Evolutionary conservation across 2,888 invertebrate genomes (phyloP).

Genomic region (Cynaeus angustus): DNA sequence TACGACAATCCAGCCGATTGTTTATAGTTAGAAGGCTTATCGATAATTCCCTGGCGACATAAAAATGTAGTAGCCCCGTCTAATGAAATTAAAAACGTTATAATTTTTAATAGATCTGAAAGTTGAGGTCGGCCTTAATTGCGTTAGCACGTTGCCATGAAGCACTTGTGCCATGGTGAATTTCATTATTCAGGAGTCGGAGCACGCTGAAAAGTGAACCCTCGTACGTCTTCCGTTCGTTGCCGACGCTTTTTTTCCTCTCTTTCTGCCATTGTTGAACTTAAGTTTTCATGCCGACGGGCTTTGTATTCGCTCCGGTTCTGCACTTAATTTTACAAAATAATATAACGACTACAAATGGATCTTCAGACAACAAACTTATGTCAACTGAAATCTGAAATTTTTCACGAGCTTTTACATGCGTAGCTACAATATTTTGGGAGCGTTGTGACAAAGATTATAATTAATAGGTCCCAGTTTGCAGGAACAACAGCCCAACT

Average conservation of each 20-base stretch:
- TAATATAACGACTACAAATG: conserved; percentile 41
- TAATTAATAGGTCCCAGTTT: conserved; percentile 39
- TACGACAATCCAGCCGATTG: conserved; percentile 38
- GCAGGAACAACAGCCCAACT: conserved; percentile 24
- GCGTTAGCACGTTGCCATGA: conserved; percentile 32
- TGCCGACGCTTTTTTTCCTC: conserved; percentile 10
- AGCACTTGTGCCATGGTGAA: conserved; percentile 33
- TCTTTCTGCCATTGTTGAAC: conserved; percentile 33
- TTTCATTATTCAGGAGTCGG: conserved; percentile 41
- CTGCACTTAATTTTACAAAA: conserved; percentile 41
- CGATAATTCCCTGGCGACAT: conserved; percentile 8
- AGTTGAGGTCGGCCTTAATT: conserved; percentile 34
- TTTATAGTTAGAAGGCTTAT: conserved; percentile 37
- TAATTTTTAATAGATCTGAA: conserved; percentile 36
- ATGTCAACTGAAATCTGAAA: neutral
- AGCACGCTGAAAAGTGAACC: conserved; percentile 41
- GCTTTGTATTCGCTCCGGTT: conserved; percentile 31
- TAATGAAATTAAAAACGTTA: conserved; percentile 27
- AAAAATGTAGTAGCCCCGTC: conserved; percentile 20
- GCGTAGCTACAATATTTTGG: neutral
- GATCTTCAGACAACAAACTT: neutral
- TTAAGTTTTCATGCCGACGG: conserved; percentile 35
- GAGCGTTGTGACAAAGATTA: conserved; percentile 14
- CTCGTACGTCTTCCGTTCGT: conserved; percentile 41
- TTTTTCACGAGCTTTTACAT: conserved; percentile 1